phyloP scores from a whole-genome alignment of 2,113 vertebrate species.

The Harpagus bidentatus region DNA sequence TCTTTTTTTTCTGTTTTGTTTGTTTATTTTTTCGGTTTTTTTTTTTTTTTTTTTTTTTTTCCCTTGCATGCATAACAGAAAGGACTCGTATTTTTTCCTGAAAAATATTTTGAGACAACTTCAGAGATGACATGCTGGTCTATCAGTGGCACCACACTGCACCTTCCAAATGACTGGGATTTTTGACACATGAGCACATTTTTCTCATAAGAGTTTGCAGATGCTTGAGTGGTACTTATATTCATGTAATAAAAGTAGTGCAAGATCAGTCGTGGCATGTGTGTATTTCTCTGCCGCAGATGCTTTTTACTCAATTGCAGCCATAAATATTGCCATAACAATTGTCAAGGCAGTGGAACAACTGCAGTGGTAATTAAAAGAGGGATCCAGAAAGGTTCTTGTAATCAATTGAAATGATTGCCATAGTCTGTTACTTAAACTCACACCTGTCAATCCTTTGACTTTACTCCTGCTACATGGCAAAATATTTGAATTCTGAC shows the following conservation, averaged over 20 bases:
- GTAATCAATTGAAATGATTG: neutral
- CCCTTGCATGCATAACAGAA: neutral
- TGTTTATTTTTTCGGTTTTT: no score
- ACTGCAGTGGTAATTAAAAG: neutral
- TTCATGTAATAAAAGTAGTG: neutral
- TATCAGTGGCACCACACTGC: neutral
- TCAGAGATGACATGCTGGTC: rapidly evolving
- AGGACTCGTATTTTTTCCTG: neutral
- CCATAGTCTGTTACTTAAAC: neutral
- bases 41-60: neutral
- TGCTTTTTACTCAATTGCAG: neutral
- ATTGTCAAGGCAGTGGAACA: neutral
- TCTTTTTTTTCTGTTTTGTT: neutral
- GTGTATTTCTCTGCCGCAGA: neutral
- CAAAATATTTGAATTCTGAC: neutral
- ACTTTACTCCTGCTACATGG: neutral
- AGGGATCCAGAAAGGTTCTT: neutral
- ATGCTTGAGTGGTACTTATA: neutral
- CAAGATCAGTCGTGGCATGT: neutral
- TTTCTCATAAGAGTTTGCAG: neutral
- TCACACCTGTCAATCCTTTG: neutral
- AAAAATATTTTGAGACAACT: neutral
- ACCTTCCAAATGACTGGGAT: neutral
- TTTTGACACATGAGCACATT: neutral
- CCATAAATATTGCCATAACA: neutral